phyloP scores from a whole-genome alignment of 2,888 invertebrate genomes.

The Pterostichus niger region DNA sequence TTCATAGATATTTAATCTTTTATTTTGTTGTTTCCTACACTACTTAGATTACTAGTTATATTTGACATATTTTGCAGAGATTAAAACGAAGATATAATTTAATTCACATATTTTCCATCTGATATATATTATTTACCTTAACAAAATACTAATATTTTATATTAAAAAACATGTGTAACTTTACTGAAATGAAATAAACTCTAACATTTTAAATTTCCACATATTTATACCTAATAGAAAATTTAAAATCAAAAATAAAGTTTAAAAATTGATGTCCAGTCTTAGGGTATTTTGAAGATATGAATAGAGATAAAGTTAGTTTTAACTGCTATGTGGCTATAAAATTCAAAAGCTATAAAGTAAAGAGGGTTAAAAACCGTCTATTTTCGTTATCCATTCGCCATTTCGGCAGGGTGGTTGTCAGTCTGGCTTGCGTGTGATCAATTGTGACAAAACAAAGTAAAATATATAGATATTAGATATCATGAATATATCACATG shows the following conservation, averaged over 20 bases:
- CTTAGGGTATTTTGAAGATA: neutral
- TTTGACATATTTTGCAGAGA: no score
- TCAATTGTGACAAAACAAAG: constrained; percentile 67
- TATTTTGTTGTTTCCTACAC: no score
- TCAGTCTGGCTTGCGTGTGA: constrained; percentile 55
- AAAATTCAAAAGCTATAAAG: constrained; percentile 25
- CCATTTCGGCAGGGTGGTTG: constrained; percentile 13
- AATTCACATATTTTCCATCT: no score
- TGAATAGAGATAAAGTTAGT: constrained; percentile 1
- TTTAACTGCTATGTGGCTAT: constrained; percentile 16
- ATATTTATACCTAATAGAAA: neutral
- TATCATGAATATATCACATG: constrained; percentile 66
- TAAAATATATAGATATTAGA: constrained; percentile 67
- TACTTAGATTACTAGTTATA: no score
- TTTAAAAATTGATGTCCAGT: neutral
- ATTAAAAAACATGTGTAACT: no score
- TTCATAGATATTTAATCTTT: no score
- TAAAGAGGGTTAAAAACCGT: constrained; percentile 25
- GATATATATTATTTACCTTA: no score
- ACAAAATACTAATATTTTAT: no score
- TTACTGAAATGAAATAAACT: no score
- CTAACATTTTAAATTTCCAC: no score
- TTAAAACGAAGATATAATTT: no score
- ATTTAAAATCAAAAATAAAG: neutral
- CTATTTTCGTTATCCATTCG: constrained; percentile 27